These are phyloP conservation scores for Garra rufa DNA, from an alignment of 2,113 vertebrate genomes.

Conservation along the genomic window DNA sequence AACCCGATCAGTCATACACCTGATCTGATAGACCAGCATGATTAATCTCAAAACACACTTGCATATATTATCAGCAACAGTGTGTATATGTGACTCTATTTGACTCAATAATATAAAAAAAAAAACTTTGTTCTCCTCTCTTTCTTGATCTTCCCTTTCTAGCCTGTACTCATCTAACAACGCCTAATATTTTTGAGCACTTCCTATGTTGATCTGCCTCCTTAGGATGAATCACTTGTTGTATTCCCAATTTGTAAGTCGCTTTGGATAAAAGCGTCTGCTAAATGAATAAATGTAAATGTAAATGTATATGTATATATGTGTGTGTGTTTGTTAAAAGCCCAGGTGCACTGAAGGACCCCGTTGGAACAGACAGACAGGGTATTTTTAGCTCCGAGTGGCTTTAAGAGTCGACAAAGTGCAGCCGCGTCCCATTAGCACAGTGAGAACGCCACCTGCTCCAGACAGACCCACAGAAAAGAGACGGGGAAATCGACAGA, in stretches of 20 bases:
- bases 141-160: too few species aligned
- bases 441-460: constrained; percentile 24
- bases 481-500: not conserved
- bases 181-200: too few species aligned
- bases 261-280: too few species aligned
- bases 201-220: too few species aligned
- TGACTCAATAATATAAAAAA: too few species aligned
- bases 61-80: not conserved
- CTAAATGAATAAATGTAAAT: too few species aligned
- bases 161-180: too few species aligned
- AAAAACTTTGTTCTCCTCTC: too few species aligned
- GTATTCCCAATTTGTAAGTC: too few species aligned
- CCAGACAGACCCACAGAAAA: constrained; percentile 2
- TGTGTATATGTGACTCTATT: too few species aligned
- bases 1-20: not conserved
- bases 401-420: constrained; percentile 39
- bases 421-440: constrained; percentile 41
- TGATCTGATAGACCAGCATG: not conserved
- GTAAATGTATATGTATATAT: too few species aligned
- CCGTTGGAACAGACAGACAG: not conserved
- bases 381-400: constrained; percentile 55
- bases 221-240: too few species aligned
- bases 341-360: constrained; percentile 42
- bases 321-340: not conserved
- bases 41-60: not conserved